Percentiles rank a stretch among this genome's conserved stretches.
These are phyloP conservation scores for Lampris incognitus DNA, from an alignment of 2,113 vertebrate species.

Conservation along the genomic window DNA sequence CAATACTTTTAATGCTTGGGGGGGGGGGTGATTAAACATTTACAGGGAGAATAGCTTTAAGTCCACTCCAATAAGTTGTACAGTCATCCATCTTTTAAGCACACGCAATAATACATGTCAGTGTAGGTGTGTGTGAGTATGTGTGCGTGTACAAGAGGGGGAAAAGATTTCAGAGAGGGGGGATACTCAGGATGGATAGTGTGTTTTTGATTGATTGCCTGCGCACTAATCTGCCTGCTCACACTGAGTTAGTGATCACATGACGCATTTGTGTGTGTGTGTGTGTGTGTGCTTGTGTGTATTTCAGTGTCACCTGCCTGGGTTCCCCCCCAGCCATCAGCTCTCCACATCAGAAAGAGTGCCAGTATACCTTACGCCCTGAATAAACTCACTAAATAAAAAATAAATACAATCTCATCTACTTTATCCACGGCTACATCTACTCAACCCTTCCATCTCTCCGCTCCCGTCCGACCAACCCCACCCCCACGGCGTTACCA, in stretches of 20 bases:
- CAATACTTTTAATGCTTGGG: slow-evolving; percentile 10
- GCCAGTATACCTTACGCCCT: slow-evolving; percentile 66
- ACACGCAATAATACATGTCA: too few relatives aligned
- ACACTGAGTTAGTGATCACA: slow-evolving; percentile 3
- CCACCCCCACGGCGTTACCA: slow-evolving; percentile 77
- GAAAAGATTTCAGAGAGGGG: not conserved
- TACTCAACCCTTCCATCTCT: slow-evolving; percentile 68
- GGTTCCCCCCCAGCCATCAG: not conserved
- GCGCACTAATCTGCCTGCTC: not conserved
- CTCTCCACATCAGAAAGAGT: slow-evolving; percentile 55
- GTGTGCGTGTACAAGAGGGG: not conserved
- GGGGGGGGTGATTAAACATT: slow-evolving; percentile 27
- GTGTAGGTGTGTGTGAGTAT: not conserved
- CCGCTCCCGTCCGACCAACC: slow-evolving; percentile 40
- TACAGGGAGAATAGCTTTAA: not conserved
- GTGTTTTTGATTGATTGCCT: not conserved
- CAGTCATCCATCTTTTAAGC: not conserved
- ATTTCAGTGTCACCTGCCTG: not conserved
- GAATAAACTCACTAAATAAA: slow-evolving; percentile 79
- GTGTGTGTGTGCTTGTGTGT: not conserved
- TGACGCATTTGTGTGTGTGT: not conserved
- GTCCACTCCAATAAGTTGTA: not conserved
- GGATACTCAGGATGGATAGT: not conserved
- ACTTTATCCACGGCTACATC: slow-evolving; percentile 74
- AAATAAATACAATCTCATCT: slow-evolving; percentile 73